Evolutionary conservation across 1,140 invertebrate species (phyloP), one percentile per base, ranked within the genome.

Genomic region (Plectrocnemia conspersa): DNA sequence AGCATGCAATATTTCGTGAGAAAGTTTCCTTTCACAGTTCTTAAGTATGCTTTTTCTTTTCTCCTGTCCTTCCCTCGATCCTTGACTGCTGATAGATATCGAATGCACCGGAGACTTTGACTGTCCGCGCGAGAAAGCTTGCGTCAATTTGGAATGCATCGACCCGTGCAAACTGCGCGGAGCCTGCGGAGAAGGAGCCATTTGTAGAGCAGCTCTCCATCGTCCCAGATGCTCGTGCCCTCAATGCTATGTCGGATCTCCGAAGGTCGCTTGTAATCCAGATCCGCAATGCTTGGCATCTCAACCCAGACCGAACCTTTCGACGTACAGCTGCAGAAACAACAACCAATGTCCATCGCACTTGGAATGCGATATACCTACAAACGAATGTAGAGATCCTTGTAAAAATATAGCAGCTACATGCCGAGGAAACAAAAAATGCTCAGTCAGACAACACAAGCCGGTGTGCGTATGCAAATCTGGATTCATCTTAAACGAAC

Each of bases 31-130:
- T 82, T 83, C 82, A 82, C 79, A 77, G 80, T 82, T 83, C 81
- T 83, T 79, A 82, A 70, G 78, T 76, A 78, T 78, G 80, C 76
- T 80, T 79, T 78, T 82, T 82, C 79, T 80, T 81, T 76, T 81
- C 79, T 80, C 75, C 76, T 78, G 71, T 80, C 76, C 76, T 76
- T 74, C 74, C 59, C 59, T 50, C 41, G 50, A 38, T 56, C 53
- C 56, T 50, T 47, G 56, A 49, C 33, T 55, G 54, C 52, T 63
- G 69, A 65, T 82, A 90, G 88, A 89, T 78, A 85, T 84, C 78
- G 85, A 91, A 82, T 94, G 91, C 77, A 85, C 85, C 74, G 86
- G 83, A 71, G 89, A 94, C 80, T 79, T 82, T 77, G 89, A 93
- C 75, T 95, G 92, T 77, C 82, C 89, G 57, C 84, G 86, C 74